phyloP scores from a whole-genome alignment of 2,113 vertebrate genomes.

The Crotalus tigris region DNA sequence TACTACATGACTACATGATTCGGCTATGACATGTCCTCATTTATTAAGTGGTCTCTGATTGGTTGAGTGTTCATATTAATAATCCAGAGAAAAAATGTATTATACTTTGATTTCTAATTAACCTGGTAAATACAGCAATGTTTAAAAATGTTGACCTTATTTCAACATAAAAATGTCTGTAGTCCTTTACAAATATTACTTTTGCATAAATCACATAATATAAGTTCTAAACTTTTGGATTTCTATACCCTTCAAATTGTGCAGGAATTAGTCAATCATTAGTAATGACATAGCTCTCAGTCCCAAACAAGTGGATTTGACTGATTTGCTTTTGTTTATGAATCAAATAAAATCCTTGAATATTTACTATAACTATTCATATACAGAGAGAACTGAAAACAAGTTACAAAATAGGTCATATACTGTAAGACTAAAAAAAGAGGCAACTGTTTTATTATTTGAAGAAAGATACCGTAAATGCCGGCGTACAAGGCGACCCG shows the following conservation, averaged over 20 bases:
- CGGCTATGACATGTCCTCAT: background rate
- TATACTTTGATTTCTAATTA: background rate
- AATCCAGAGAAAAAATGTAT: background rate
- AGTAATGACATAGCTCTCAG: background rate
- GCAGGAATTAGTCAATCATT: background rate
- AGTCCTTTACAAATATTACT: background rate
- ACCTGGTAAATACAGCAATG: background rate
- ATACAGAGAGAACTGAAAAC: background rate
- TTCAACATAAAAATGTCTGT: background rate
- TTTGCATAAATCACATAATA: background rate
- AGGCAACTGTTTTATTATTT: background rate
- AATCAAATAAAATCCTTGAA: too few relatives aligned
- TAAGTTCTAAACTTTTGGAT: background rate
- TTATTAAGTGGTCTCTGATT: background rate
- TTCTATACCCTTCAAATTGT: background rate
- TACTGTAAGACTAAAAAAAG: background rate
- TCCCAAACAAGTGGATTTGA: background rate
- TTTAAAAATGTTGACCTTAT: background rate
- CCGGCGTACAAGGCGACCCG: too few relatives aligned
- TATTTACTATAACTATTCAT: background rate
- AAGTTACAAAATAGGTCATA: background rate
- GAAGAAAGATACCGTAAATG: background rate
- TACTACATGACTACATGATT: background rate
- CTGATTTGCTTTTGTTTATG: too few relatives aligned
- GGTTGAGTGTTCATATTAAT: background rate